Percentiles rank a stretch among this genome's conserved stretches.
Evolutionary conservation across 1,140 invertebrate species (phyloP).

Genomic region (Temnothorax curvispinosus): DNA sequence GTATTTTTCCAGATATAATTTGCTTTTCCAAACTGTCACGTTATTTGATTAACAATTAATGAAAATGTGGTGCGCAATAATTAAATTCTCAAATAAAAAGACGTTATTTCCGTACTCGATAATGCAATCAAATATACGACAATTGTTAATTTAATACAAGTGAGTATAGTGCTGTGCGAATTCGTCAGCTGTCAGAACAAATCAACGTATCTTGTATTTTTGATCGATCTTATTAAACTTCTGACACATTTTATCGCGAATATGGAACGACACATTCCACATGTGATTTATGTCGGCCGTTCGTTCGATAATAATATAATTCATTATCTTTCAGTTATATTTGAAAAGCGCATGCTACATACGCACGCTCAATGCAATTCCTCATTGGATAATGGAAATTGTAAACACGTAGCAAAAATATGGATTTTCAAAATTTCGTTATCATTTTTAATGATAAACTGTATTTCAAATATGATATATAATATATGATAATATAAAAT

Average conservation of each 20-base stretch:
- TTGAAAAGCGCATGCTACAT: conserved; percentile 50
- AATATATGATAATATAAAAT: background rate
- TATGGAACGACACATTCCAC: conserved; percentile 43
- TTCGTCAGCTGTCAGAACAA: conserved; percentile 52
- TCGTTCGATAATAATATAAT: conserved; percentile 65
- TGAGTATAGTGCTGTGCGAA: conserved; percentile 30
- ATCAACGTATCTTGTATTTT: conserved; percentile 65
- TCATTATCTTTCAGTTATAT: conserved; percentile 63
- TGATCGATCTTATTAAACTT: conserved; percentile 69
- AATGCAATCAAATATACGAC: conserved; percentile 38
- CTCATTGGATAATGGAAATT: conserved; percentile 44
- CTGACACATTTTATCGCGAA: conserved; percentile 65
- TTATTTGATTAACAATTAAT: background rate
- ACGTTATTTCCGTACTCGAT: conserved; percentile 41
- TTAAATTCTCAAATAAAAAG: conserved; percentile 9
- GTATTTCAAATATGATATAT: background rate
- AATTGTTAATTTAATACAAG: conserved; percentile 58
- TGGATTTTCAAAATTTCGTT: conserved; percentile 45
- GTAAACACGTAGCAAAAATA: conserved; percentile 29
- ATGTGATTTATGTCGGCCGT: conserved; percentile 63
- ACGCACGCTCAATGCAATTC: conserved; percentile 35
- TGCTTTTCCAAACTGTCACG: background rate
- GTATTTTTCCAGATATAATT: background rate
- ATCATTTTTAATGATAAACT: conserved; percentile 21
- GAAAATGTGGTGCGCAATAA: background rate